Evolutionary conservation across 1,140 invertebrate species (phyloP).

Genomic region (Anoplophora glabripennis): DNA sequence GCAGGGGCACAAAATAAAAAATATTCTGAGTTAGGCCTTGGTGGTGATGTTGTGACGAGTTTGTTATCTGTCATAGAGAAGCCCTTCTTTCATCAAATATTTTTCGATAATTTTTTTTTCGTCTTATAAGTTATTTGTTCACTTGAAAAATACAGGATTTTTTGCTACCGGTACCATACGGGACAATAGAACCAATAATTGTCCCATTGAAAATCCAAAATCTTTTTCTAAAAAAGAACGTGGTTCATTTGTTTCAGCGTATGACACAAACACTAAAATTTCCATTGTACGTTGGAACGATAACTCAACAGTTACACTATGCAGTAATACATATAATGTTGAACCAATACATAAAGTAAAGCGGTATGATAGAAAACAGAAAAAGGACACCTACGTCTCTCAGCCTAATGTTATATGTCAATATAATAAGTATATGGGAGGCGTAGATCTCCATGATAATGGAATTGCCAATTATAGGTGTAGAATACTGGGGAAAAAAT

Average conservation of each 20-base stretch:
- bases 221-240: background rate
- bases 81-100: slow-evolving; percentile 8
- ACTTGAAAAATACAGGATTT: slow-evolving; percentile 18
- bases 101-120: slow-evolving; percentile 22
- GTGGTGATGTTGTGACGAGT: slow-evolving; percentile 15
- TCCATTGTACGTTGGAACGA: no score
- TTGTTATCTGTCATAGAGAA: slow-evolving; percentile 5
- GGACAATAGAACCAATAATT: slow-evolving; percentile 16
- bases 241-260: background rate
- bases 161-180: slow-evolving; percentile 17
- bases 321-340: no score
- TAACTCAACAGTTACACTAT: background rate
- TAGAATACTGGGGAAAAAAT: no score
- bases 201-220: background rate
- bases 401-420: no score
- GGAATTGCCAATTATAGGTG: no score
- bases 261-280: no score
- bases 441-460: no score
- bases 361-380: no score
- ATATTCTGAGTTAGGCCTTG: slow-evolving; percentile 15
- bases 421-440: no score
- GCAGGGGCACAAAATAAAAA: slow-evolving; percentile 1
- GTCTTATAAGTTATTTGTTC: slow-evolving; percentile 15
- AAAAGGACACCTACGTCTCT: no score
- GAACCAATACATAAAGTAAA: no score